Conservation (phyloP, 2,797 vertebrate species). For the Pogonophryne albipinna region DNA sequence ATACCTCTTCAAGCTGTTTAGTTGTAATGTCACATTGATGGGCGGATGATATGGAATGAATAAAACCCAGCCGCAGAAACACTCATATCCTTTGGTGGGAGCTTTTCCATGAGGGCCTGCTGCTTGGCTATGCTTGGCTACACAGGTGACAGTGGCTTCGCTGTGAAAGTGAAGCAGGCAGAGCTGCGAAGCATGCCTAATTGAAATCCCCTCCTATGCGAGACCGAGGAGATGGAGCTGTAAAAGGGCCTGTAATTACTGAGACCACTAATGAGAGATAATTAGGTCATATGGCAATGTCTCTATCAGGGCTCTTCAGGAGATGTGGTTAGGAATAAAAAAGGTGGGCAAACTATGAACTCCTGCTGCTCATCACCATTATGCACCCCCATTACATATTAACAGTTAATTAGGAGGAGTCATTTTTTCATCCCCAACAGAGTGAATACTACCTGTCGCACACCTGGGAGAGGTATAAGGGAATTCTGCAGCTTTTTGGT, state of each 20-base stretch:
- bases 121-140: slow-evolving; percentile 63
- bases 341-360: slow-evolving; percentile 57
- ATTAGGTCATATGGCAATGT: slow-evolving; percentile 78
- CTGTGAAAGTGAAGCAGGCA: slow-evolving; percentile 53
- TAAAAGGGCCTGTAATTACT: slow-evolving; percentile 74
- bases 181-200: slow-evolving; percentile 65
- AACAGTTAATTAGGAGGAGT: slow-evolving; percentile 47
- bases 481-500: background rate
- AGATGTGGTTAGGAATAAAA: slow-evolving; percentile 58
- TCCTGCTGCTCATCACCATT: slow-evolving; percentile 58
- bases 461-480: background rate
- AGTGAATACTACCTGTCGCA: background rate
- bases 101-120: slow-evolving; percentile 27
- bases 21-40: slow-evolving; percentile 63
- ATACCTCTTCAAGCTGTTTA: slow-evolving; percentile 49
- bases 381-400: slow-evolving; percentile 43
- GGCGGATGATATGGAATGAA: slow-evolving; percentile 54
- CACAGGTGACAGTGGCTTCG: slow-evolving; percentile 69
- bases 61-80: slow-evolving; percentile 40
- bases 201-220: slow-evolving; percentile 75
- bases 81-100: slow-evolving; percentile 13
- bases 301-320: slow-evolving; percentile 56
- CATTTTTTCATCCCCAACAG: slow-evolving; percentile 18
- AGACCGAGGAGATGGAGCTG: slow-evolving; percentile 71
- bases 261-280: slow-evolving; percentile 81